phyloP scores from a whole-genome alignment of 2,888 invertebrate genomes.

The Ptychoptera albimana region DNA sequence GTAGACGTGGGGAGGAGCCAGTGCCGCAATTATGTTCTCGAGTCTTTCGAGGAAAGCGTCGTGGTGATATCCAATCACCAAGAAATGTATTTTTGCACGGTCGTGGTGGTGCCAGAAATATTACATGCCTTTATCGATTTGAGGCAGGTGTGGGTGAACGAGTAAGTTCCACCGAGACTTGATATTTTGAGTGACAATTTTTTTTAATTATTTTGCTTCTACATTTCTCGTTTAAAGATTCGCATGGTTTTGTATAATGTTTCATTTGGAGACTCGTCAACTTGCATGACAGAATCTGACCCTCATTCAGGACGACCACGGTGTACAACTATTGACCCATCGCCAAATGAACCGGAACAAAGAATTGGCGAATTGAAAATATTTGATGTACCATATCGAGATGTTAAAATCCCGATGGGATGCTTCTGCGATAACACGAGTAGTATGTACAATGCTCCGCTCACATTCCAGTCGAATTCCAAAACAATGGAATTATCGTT shows the following conservation, averaged over 20 bases:
- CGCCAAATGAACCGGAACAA: conserved; percentile 21
- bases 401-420: conserved; percentile 49
- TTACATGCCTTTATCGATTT: conserved; percentile 64
- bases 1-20: conserved; percentile 30
- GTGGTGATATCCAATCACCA: conserved; percentile 47
- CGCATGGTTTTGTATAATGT: conserved; percentile 51
- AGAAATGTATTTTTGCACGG: conserved; percentile 70
- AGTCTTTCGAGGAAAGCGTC: conserved; percentile 42
- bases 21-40: conserved; percentile 38
- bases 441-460: conserved; percentile 38
- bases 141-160: conserved; percentile 50
- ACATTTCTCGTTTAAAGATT: conserved; percentile 4
- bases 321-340: conserved; percentile 32
- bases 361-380: conserved; percentile 38
- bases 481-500: conserved; percentile 61
- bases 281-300: conserved; percentile 54
- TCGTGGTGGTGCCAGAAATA: conserved; percentile 58
- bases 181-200: background rate
- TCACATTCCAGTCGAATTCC: conserved; percentile 48
- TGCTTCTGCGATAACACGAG: conserved; percentile 65
- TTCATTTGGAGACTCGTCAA: conserved; percentile 48
- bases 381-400: conserved; percentile 51
- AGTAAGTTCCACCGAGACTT: conserved; percentile 21
- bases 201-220: background rate
- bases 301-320: conserved; percentile 52